Evolutionary conservation across 1,140 invertebrate species (phyloP).

Genomic region (Cyrtorhinus lividipennis): DNA sequence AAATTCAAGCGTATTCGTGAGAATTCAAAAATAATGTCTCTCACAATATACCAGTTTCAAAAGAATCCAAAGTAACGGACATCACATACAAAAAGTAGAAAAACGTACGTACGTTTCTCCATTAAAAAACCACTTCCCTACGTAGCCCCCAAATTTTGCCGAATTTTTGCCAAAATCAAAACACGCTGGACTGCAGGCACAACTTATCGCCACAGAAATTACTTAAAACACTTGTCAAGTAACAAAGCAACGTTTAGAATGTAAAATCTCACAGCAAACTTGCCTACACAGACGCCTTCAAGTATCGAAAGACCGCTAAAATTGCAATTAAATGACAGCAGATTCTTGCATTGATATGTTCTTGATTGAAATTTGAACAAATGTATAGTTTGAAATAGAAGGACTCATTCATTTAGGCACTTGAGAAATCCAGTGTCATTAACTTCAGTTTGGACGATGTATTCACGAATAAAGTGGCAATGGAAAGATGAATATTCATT

Average conservation of each 20-base stretch:
- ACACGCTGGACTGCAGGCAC: neutral
- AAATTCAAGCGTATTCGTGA: no score
- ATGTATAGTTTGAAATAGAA: no score
- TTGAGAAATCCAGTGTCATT: no score
- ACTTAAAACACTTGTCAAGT: neutral
- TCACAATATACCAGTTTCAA: no score
- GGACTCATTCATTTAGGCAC: no score
- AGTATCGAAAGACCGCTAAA: neutral
- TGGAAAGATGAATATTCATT: no score
- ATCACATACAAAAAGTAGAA: constrained; percentile 13
- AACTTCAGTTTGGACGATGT: no score
- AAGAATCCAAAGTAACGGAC: neutral
- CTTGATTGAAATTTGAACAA: no score
- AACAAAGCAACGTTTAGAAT: neutral
- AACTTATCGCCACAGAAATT: neutral
- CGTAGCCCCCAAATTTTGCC: constrained; percentile 8
- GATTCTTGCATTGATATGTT: no score
- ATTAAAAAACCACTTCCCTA: constrained; percentile 18
- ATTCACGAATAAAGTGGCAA: no score
- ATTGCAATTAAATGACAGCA: neutral
- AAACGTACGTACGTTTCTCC: neutral
- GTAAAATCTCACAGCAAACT: neutral
- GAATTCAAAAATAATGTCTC: no score
- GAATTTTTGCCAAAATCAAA: neutral
- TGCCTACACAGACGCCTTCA: neutral